Base-by-base conservation (phyloP, 2,113 vertebrate species). In the Chaetorhynchus papuensis region DNA sequence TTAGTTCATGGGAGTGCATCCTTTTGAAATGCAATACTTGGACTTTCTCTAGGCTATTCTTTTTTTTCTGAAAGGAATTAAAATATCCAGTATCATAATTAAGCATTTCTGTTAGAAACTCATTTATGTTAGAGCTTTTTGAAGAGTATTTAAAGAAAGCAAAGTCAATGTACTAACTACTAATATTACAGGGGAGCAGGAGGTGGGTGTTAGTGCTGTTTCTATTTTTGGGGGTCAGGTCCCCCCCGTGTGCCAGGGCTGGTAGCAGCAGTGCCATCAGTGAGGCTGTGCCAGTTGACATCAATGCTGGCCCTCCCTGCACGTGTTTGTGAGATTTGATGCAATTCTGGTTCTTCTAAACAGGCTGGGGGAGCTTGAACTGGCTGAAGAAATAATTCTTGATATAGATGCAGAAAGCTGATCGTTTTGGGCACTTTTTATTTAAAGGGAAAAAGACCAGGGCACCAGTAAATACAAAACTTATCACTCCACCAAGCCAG, bases 31-130 rank as follows among this genome's bases (percentile, higher is more conserved):
- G 80, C 69, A 81, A 61, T 93, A 75, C 85, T 83, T 90, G 89
- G 96, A 83, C 94, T 95, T 96, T 96, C 97, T 97, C 93, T 96
- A 89, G 94, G 59, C 91, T 97, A 75, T 96, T 97, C 22, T 87
- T 79, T 61, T 39, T 54, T 39, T 57, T 10, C 82, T 93, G 80
- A 96, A 97, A 96, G 84, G 93, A 94, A 95, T 97, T 94, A 82
- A 97, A 97, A 95, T 92, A 76, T 37, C 74, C 87, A 66, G 50
- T 90, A 56, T 94, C 81, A 69, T 49, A 96, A 92, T 96, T 83
- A 95, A 96, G 65, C 66, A 69, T 72, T 92, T 96, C 54, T 91
- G n/a, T n/a, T n/a, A n/a, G n/a, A n/a, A n/a, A 63, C 52, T 94
- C 54, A 16, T 87, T 97, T 95, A 28, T 83, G 72, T 75, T 87